phyloP scores from a whole-genome alignment of 2,113 vertebrate species.

The Struthio camelus region DNA sequence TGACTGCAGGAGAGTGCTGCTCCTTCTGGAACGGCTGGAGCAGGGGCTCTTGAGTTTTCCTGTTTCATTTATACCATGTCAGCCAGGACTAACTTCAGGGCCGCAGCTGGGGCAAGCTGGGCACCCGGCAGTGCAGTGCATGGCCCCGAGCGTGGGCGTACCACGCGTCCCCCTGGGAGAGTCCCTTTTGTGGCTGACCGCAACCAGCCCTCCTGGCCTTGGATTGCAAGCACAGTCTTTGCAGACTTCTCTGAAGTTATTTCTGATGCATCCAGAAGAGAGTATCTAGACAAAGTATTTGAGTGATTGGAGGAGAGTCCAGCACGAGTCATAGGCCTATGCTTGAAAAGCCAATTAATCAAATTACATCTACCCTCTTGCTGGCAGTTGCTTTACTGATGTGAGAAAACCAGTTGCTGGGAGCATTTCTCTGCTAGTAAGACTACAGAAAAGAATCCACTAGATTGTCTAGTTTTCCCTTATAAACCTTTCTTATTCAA shows the following conservation, averaged over 20 bases:
- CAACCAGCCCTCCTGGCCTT: not conserved
- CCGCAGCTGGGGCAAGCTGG: not conserved
- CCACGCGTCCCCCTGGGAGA: not conserved
- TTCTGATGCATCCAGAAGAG: not conserved
- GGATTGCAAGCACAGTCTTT: not conserved
- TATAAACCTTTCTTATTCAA: not conserved
- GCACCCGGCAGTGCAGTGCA: not conserved
- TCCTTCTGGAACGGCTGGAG: not conserved
- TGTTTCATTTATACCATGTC: rapidly evolving
- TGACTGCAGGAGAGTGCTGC: not conserved
- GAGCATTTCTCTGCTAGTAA: rapidly evolving
- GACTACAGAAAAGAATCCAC: not conserved
- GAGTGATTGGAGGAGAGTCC: rapidly evolving
- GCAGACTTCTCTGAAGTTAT: not conserved
- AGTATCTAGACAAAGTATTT: not conserved
- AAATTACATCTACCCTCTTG: not conserved
- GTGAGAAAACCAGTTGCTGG: not conserved
- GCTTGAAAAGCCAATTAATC: not conserved
- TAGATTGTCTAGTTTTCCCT: not conserved
- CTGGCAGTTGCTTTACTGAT: not conserved
- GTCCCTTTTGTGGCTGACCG: too few relatives aligned
- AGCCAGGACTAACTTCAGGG: not conserved
- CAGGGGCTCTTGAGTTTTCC: not conserved
- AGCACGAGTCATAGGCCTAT: not conserved
- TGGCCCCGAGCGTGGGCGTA: too few relatives aligned